These are phyloP conservation scores for Argopecten irradians DNA, from an alignment of 1,140 invertebrate species.

Conservation along the genomic window DNA sequence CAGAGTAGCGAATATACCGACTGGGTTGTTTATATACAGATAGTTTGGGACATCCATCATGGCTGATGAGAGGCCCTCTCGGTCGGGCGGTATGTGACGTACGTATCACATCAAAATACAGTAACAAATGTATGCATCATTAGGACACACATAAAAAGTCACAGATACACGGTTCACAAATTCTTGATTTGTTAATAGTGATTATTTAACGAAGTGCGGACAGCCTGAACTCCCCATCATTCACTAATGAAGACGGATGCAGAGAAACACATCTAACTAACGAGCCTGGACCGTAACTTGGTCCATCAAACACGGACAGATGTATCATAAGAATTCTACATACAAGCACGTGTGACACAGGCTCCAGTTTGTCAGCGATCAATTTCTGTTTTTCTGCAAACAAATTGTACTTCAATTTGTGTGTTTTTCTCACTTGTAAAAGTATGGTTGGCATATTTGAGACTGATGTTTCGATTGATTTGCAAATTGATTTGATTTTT, in stretches of 20 bases:
- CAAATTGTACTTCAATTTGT: too few relatives aligned
- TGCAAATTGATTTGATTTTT: too few relatives aligned
- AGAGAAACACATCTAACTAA: background rate
- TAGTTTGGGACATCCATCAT: background rate
- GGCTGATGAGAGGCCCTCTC: background rate
- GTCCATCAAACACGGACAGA: background rate
- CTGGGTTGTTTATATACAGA: background rate
- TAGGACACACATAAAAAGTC: background rate
- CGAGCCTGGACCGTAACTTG: background rate
- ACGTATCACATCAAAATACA: background rate
- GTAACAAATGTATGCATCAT: conserved; percentile 22
- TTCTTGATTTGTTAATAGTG: background rate
- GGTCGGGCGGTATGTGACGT: background rate
- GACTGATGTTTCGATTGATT: too few relatives aligned
- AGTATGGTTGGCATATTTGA: too few relatives aligned
- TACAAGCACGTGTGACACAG: background rate
- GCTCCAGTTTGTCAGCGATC: too few relatives aligned
- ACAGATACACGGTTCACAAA: background rate
- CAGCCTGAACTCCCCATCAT: background rate
- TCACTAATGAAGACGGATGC: background rate
- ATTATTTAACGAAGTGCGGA: background rate
- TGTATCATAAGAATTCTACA: background rate
- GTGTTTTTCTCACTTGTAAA: too few relatives aligned
- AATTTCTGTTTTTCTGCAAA: too few relatives aligned
- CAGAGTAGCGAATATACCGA: background rate